Evolutionary conservation across 1,140 invertebrate species (phyloP).

Genomic region (Achatina immaculata): DNA sequence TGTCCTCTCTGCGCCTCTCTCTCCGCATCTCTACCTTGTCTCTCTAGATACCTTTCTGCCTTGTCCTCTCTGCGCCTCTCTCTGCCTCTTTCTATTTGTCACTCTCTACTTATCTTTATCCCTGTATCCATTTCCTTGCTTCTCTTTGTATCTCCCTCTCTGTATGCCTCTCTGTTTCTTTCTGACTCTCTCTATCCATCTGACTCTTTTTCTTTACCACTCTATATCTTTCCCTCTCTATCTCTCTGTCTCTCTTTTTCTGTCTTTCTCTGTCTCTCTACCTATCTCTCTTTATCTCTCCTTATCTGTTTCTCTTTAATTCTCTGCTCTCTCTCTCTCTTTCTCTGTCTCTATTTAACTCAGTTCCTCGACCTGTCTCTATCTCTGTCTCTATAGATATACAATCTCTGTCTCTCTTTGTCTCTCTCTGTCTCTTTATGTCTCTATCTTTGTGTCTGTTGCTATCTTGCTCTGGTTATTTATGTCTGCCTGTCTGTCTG

Average conservation of each 20-base stretch:
- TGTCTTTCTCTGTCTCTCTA: constrained; percentile 22
- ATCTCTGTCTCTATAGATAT: neutral
- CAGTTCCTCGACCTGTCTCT: neutral
- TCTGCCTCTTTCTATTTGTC: neutral
- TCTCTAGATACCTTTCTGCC: neutral
- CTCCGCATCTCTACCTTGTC: neutral
- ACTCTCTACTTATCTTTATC: neutral
- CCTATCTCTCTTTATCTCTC: neutral
- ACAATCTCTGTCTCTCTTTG: neutral
- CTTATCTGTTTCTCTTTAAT: neutral
- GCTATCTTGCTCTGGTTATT: neutral
- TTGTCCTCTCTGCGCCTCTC: constrained; percentile 20
- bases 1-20: neutral
- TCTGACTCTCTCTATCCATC: neutral
- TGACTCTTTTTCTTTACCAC: neutral
- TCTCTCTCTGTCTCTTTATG: neutral
- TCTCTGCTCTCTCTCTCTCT: neutral
- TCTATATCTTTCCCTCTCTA: neutral
- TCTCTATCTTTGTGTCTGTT: neutral
- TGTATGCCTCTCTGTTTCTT: neutral
- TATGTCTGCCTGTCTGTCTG: neutral
- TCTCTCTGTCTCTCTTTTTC: neutral
- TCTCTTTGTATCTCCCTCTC: too few relatives aligned
- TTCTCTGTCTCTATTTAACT: neutral
- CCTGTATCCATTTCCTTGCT: too few relatives aligned